Conservation (phyloP, 2,797 vertebrate genomes). For the Manis crassicaudata region DNA sequence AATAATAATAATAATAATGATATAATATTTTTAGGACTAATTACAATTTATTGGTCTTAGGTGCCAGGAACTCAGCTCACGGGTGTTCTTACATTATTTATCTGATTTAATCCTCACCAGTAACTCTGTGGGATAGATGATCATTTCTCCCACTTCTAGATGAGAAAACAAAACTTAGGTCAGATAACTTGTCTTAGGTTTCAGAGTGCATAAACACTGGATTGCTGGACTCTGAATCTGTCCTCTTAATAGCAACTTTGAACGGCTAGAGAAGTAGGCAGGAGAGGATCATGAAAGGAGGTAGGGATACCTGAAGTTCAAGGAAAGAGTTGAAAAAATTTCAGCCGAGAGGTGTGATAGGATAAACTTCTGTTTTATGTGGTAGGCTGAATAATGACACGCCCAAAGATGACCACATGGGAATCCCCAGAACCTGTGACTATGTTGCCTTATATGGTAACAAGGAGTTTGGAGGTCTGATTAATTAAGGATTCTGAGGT, state of each 20-base stretch:
- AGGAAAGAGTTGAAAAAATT: neutral
- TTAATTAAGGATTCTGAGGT: neutral
- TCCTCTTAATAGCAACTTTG: neutral
- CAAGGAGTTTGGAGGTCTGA: neutral
- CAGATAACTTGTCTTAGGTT: neutral
- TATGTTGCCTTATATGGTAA: neutral
- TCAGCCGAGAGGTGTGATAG: neutral
- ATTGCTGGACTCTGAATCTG: neutral
- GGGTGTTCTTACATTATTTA: neutral
- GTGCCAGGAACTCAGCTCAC: neutral
- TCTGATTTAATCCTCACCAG: neutral
- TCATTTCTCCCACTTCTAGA: neutral
- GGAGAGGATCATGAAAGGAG: neutral
- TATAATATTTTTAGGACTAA: neutral
- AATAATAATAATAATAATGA: neutral
- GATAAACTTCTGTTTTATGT: neutral
- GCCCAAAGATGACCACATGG: neutral
- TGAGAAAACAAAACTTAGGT: neutral
- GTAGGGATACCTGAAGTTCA: neutral
- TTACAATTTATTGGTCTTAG: neutral
- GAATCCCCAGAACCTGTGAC: neutral
- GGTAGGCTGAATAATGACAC: neutral
- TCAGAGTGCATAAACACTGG: neutral
- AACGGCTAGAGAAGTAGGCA: neutral
- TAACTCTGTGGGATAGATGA: neutral